Conservation (phyloP, 1,140 invertebrate genomes). For the Drosophila serrata region DNA sequence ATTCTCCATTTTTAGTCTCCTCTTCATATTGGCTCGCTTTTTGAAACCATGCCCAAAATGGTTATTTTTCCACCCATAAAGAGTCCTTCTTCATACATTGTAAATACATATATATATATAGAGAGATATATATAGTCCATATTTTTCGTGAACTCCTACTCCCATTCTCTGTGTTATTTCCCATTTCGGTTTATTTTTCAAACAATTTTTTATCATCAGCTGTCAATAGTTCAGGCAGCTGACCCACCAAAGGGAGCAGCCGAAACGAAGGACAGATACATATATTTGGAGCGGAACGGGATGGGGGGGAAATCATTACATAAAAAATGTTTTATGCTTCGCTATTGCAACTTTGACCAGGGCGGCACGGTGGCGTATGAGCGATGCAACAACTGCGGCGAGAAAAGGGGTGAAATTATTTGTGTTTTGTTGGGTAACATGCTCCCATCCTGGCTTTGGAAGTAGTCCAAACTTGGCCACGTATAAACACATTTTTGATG, state of each 20-base stretch:
- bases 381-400: slow-evolving; percentile 41
- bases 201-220: slow-evolving; percentile 82
- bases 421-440: slow-evolving; percentile 42
- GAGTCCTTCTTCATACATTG: not conserved
- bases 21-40: slow-evolving; percentile 3
- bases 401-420: slow-evolving; percentile 7
- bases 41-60: slow-evolving; percentile 13
- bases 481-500: slow-evolving; percentile 63
- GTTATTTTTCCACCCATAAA: not conserved
- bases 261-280: slow-evolving; percentile 48
- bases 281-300: slow-evolving; percentile 28
- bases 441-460: slow-evolving; percentile 45
- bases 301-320: slow-evolving; percentile 67
- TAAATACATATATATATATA: slow-evolving; percentile 1
- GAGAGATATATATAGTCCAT: slow-evolving; percentile 10
- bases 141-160: not conserved
- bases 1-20: too few species aligned
- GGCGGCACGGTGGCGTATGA: slow-evolving; percentile 54
- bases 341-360: slow-evolving; percentile 79
- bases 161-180: slow-evolving; percentile 15
- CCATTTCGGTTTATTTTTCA: slow-evolving; percentile 59
- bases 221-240: slow-evolving; percentile 78
- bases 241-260: slow-evolving; percentile 51
- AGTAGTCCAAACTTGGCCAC: slow-evolving; percentile 73
- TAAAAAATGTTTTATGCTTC: slow-evolving; percentile 81